Conservation (phyloP, 2,888 invertebrate species). For the Drosophila helvetica region DNA sequence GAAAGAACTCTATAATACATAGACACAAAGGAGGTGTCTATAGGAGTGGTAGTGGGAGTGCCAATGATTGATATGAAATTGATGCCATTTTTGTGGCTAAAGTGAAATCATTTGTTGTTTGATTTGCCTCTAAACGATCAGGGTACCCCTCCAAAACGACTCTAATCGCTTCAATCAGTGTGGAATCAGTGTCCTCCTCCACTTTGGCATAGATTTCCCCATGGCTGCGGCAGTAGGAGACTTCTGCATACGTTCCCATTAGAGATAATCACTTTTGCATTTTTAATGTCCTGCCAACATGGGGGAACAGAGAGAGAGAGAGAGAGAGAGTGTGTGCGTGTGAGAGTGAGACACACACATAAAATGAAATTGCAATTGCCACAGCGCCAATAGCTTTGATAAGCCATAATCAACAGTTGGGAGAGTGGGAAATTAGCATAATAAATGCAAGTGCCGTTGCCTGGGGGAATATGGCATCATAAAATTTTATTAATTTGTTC, state of each 20-base stretch:
- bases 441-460: constrained; percentile 57
- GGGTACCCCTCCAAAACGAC: constrained; percentile 7
- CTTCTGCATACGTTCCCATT: constrained; percentile 52
- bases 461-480: constrained; percentile 36
- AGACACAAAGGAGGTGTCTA: not conserved
- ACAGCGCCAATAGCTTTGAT: constrained; percentile 66
- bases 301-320: not conserved
- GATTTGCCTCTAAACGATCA: constrained; percentile 19
- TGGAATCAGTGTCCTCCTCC: constrained; percentile 42
- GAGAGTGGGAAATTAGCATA: constrained; percentile 66
- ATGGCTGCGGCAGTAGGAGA: too few species aligned
- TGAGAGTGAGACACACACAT: constrained; percentile 14
- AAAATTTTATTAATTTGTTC: constrained; percentile 72
- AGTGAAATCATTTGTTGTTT: constrained; percentile 22
- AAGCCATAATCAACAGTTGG: constrained; percentile 56
- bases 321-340: not conserved
- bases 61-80: constrained; percentile 26
- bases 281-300: constrained; percentile 50
- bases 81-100: constrained; percentile 33
- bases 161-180: constrained; percentile 47
- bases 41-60: not conserved
- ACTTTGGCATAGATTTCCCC: constrained; percentile 17
- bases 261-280: constrained; percentile 70
- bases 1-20: not conserved
- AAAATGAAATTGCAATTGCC: constrained; percentile 68